These are phyloP conservation scores for Cheilosia grossa DNA, from an alignment of 2,888 invertebrate genomes.

Conservation along the genomic window DNA sequence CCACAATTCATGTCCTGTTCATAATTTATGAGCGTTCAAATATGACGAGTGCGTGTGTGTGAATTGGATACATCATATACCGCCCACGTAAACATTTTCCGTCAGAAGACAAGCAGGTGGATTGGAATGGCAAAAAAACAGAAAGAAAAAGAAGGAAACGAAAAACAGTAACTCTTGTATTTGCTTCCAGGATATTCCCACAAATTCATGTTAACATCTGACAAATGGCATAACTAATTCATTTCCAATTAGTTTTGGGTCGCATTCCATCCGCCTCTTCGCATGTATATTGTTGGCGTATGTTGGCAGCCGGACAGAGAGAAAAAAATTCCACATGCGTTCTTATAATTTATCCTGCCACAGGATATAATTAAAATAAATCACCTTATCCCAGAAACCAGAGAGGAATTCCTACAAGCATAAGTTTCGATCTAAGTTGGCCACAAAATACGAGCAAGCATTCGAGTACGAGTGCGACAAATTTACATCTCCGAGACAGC, in stretches of 20 bases:
- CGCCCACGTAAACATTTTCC: neutral
- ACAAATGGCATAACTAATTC: slow-evolving; percentile 74
- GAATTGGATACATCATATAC: slow-evolving; percentile 14
- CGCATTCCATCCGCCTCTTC: slow-evolving; percentile 45
- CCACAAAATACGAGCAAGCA: slow-evolving; percentile 39
- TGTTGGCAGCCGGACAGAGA: slow-evolving; percentile 34
- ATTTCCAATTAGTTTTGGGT: slow-evolving; percentile 71
- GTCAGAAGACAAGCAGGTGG: slow-evolving; percentile 51
- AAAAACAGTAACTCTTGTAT: slow-evolving; percentile 32
- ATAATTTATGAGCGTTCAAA: slow-evolving; percentile 57
- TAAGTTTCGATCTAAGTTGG: slow-evolving; percentile 27
- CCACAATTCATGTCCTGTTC: slow-evolving; percentile 64
- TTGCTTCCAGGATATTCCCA: slow-evolving; percentile 48
- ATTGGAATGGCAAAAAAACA: neutral
- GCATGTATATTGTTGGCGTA: slow-evolving; percentile 22
- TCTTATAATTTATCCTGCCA: slow-evolving; percentile 67
- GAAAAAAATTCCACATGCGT: slow-evolving; percentile 58
- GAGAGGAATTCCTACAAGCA: slow-evolving; percentile 24
- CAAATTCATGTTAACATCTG: slow-evolving; percentile 67
- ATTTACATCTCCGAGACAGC: slow-evolving; percentile 12
- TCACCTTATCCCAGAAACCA: slow-evolving; percentile 35
- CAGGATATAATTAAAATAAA: slow-evolving; percentile 74
- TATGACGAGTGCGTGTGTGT: slow-evolving; percentile 51
- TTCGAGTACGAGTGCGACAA: slow-evolving; percentile 11
- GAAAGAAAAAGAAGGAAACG: neutral